Conservation (phyloP, 1,140 invertebrate species). For the Procambarus virginalis region DNA sequence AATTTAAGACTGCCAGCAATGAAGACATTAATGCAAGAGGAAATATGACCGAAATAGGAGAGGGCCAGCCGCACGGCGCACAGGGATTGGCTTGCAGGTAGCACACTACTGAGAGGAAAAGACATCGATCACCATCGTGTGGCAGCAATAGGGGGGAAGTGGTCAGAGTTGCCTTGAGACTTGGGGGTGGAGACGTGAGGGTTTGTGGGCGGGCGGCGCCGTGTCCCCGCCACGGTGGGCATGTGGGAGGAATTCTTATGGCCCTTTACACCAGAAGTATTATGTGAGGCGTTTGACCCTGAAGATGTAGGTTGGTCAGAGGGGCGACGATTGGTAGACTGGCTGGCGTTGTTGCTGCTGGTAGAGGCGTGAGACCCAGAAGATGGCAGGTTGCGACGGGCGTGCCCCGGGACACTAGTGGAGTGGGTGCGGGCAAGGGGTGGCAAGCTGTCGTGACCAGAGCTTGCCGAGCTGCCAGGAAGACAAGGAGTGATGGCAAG, state of each 20-base stretch:
- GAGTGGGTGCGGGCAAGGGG: slow-evolving; percentile 18
- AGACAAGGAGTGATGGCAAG: slow-evolving; percentile 17
- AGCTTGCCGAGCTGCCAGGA: slow-evolving; percentile 35
- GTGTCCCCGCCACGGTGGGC: not conserved
- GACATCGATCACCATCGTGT: slow-evolving; percentile 7
- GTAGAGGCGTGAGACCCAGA: not conserved
- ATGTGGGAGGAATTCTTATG: not conserved
- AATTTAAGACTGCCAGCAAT: too few relatives aligned
- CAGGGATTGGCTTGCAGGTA: not conserved
- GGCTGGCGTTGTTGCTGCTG: not conserved
- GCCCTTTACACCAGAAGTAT: not conserved
- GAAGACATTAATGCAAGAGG: too few relatives aligned
- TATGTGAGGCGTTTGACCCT: not conserved
- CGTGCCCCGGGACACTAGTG: not conserved
- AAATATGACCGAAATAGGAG: too few relatives aligned
- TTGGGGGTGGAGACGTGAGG: not conserved
- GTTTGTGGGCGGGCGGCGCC: not conserved
- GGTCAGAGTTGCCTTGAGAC: slow-evolving; percentile 9
- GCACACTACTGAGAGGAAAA: not conserved
- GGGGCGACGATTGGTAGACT: slow-evolving; percentile 17
- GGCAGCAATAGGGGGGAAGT: slow-evolving; percentile 43
- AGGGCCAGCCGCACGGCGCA: not conserved
- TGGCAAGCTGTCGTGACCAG: slow-evolving; percentile 43
- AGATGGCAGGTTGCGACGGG: slow-evolving; percentile 2
- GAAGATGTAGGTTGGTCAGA: slow-evolving; percentile 1